A percentile compares a stretch with the other conserved stretches of the same genome.
Conservation (phyloP, 2,888 invertebrate species). For the Nudaria mundana region DNA sequence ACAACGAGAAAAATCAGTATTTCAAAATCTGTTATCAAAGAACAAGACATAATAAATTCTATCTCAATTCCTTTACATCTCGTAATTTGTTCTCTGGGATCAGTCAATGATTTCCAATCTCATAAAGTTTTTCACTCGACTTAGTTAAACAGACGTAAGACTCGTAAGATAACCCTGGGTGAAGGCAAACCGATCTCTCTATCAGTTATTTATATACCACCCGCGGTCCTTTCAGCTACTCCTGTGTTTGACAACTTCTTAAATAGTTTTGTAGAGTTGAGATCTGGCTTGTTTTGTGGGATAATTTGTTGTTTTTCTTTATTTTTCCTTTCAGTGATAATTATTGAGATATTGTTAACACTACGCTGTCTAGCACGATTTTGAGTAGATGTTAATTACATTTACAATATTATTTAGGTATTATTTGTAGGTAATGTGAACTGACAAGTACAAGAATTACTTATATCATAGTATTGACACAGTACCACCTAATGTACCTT, state of each 20-base stretch:
- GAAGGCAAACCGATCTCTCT: constrained; percentile 27
- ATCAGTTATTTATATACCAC: constrained; percentile 33
- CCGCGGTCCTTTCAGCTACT: constrained; percentile 16
- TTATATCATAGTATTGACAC: no score
- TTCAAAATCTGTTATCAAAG: constrained; percentile 6
- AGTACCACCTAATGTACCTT: no score
- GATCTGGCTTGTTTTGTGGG: background rate
- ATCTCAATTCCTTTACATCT: constrained; percentile 24
- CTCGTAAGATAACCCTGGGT: constrained; percentile 32
- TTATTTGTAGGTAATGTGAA: no score
- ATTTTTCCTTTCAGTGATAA: no score
- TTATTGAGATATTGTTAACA: no score
- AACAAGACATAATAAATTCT: constrained; percentile 21
- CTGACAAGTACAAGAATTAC: no score
- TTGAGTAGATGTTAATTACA: no score
- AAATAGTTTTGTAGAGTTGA: constrained; percentile 10
- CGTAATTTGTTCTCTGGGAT: constrained; percentile 32
- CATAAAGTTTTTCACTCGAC: constrained; percentile 35
- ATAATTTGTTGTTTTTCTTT: background rate
- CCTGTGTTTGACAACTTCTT: constrained; percentile 19
- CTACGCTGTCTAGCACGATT: no score
- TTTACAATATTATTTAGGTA: no score
- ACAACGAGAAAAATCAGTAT: constrained; percentile 1
- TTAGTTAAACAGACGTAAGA: constrained; percentile 37
- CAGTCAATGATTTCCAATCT: constrained; percentile 43